Evolutionary conservation across 2,113 vertebrate species (phyloP).

Genomic region (Chloroceryle aenea): DNA sequence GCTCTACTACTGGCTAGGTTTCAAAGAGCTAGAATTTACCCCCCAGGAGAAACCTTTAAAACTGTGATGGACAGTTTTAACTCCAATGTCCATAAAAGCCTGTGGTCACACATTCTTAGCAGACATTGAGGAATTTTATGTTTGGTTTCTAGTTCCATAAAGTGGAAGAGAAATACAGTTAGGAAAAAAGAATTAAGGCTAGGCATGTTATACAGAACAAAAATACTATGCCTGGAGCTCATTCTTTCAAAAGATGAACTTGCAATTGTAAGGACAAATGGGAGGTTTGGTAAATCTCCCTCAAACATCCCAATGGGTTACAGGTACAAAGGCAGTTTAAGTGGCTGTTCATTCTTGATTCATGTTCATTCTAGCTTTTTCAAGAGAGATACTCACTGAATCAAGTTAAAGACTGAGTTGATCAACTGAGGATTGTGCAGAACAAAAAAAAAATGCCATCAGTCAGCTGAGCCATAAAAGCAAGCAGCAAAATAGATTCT

Average conservation of each 20-base stretch:
- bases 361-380: constrained; percentile 22
- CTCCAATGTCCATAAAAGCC: background rate
- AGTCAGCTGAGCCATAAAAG: constrained; percentile 29
- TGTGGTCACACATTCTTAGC: background rate
- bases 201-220: constrained; percentile 15
- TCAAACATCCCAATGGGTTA: constrained; percentile 24
- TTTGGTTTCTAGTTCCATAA: background rate
- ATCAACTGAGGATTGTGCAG: constrained; percentile 24
- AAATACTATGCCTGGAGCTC: constrained; percentile 19
- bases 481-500: constrained; percentile 28
- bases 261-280: constrained; percentile 37
- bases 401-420: constrained; percentile 52
- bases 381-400: constrained; percentile 33
- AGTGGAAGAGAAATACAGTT: background rate
- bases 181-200: constrained; percentile 29
- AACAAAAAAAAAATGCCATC: constrained; percentile 3
- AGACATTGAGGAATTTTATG: constrained; percentile 11
- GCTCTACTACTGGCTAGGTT: background rate
- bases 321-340: constrained; percentile 41
- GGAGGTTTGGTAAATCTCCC: constrained; percentile 16
- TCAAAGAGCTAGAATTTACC: background rate
- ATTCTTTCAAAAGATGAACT: constrained; percentile 47
- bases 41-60: background rate
- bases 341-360: constrained; percentile 39
- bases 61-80: constrained; percentile 1